Base-by-base conservation (phyloP, 2,113 vertebrate genomes). In the Myrmophylax atrothorax region DNA sequence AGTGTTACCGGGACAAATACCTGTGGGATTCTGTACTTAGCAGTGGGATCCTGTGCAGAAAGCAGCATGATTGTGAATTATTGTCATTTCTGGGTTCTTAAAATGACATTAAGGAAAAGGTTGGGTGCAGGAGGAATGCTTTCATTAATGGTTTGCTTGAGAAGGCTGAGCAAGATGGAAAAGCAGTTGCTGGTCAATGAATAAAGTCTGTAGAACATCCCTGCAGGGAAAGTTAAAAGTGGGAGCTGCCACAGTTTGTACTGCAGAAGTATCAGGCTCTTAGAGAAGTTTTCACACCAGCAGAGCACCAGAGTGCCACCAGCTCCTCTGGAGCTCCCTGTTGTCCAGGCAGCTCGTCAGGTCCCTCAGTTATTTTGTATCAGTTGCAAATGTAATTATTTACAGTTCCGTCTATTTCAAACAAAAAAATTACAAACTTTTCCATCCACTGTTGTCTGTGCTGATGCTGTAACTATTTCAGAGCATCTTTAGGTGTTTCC, bases 181-280 rank as follows among this genome's bases (percentile, higher is more conserved):
- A 81, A 73, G 7, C 28, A 80, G 55, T 14, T 31, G 46, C 13
- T 35, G 26, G 46, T 49, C 38, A 28, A 6, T 63, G 79, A 59
- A 23, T 40, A 37, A 86, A 93, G 60, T 3, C 23, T 40, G 56
- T 47, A 17, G 72, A 22, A 12, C 8, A 7, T 74, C 46, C 4
- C 24, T 20, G 58, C 18, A 0, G 76, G 76, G 44, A 3, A 18
- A 81, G 33, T 5, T 29, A 14, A 12, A 0, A 1, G 13, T 1
- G 1, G 28, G 83, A 38, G 37, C 38, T 29, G 4, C 49, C 23
- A 0, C 7, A 0, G 62, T 3, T 28, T 7, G 49, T 7, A 10
- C 37, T 6, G 49, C n/a, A 1, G 2, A 12, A 53, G 56, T 8
- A 1, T 17, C 0, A 8, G 69, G 12, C 20, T 38, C 18, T 10